Evolutionary conservation across 2,113 vertebrate genomes (phyloP), one percentile per base, ranked within the genome.

Genomic region (Anarrhichthys ocellatus): DNA sequence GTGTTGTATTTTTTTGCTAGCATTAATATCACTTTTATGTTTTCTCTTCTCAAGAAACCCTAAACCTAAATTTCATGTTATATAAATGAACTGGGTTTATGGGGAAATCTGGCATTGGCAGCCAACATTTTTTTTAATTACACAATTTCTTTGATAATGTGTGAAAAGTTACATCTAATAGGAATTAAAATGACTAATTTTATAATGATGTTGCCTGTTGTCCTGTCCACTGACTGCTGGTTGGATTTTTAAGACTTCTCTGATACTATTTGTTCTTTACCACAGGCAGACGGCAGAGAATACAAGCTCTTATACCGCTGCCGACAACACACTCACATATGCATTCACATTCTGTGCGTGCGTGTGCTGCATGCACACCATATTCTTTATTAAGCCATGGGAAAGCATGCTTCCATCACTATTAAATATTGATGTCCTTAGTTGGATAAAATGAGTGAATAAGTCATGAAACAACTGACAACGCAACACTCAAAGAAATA

Each of bases 381-480:
- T 84, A 88, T 84, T 85, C 80, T 92, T 93, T 84, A 90, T 90
- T 89, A 92, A 89, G 87, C 76, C 82, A 76, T 89, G 89, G 89
- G 89, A 93, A 91, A 93, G 89, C 80, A 80, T 83, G 73, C 81
- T 87, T 92, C 89, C 92, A 85, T 78, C 65, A 36, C 59, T 38
- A 92, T 94, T 50, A 94, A 94, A 94, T 92, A 94, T 95, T 89
- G 82, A 94, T 92, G 87, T 46, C 61, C 62, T 86, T 84, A 56
- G 86, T 80, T 85, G 86, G 76, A 88, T 79, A 83, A 94, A 88
- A 92, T 83, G 74, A 92, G 91, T 94, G 87, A 94, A 95, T 94
- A 94, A 94, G 91, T 95, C 88, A 94, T 95, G 93, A 94, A 92
- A 91, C 81, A 88, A 88, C 90, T 89, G 91, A 92, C 82, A 91